These are phyloP conservation scores for Pelobates cultripes DNA, from an alignment of 2,797 vertebrate genomes.

Conservation along the genomic window DNA sequence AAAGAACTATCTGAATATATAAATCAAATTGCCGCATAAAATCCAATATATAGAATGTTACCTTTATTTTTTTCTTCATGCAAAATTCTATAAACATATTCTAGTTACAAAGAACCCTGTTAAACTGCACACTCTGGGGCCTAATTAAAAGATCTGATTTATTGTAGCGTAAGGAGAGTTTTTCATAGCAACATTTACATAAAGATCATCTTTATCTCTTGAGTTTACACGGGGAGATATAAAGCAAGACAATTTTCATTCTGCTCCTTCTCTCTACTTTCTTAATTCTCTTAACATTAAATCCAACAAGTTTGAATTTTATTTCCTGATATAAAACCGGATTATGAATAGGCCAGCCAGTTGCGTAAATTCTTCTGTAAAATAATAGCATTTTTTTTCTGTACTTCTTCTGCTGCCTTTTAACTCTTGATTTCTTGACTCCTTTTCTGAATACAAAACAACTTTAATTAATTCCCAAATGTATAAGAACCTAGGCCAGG, in stretches of 20 bases:
- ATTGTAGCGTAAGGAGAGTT: conserved; percentile 39
- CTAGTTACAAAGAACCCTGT: conserved; percentile 32
- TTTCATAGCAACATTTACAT: conserved; percentile 52
- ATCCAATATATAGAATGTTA: conserved; percentile 36
- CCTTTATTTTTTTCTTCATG: conserved; percentile 20
- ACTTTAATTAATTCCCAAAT: no score
- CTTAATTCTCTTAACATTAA: conserved; percentile 30
- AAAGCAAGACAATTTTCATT: conserved; percentile 14
- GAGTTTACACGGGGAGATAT: conserved; percentile 36
- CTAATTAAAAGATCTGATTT: conserved; percentile 56
- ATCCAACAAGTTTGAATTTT: conserved; percentile 32
- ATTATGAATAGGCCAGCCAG: conserved; percentile 26
- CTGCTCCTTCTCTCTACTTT: not conserved
- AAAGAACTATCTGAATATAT: conserved; percentile 10
- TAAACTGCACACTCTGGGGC: conserved; percentile 30
- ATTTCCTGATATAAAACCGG: conserved; percentile 24
- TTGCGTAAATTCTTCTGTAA: no score
- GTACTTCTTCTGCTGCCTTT: no score
- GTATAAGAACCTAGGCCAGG: no score
- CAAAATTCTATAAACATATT: conserved; percentile 27
- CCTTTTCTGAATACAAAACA: no score
- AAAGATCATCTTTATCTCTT: conserved; percentile 45
- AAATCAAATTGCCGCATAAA: conserved; percentile 21
- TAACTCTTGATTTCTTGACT: no score
- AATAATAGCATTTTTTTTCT: no score